Evolutionary conservation across 2,113 vertebrate species (phyloP).

Genomic region (Mormoops blainvillei): DNA sequence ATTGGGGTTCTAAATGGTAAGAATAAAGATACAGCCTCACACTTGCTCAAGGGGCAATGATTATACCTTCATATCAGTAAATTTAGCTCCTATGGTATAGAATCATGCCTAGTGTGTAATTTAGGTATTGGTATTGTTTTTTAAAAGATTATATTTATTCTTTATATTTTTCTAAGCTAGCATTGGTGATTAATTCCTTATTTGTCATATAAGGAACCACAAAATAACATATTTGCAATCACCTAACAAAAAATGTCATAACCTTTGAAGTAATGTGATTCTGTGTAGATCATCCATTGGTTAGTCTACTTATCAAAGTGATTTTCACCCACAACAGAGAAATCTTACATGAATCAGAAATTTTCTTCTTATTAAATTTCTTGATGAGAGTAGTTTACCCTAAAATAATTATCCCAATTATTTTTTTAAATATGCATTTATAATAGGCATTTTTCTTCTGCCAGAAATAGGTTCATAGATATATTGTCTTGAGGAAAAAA

Average conservation of each 20-base stretch:
- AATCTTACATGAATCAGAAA: slow-evolving; percentile 14
- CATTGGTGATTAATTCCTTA: background rate
- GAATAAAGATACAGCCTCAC: background rate
- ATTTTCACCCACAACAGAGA: background rate
- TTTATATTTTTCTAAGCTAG: background rate
- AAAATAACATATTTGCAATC: background rate
- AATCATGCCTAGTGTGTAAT: background rate
- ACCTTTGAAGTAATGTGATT: background rate
- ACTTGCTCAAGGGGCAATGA: background rate
- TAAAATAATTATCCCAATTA: slow-evolving; percentile 21
- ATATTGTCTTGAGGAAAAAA: background rate
- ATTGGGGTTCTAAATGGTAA: background rate
- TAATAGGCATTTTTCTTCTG: slow-evolving; percentile 25
- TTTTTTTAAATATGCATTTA: slow-evolving; percentile 24
- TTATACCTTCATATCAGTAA: background rate
- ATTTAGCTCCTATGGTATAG: too few relatives aligned
- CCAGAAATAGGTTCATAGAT: slow-evolving; percentile 23
- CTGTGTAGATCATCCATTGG: background rate
- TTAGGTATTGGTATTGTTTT: background rate
- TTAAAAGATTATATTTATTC: background rate
- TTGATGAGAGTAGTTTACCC: background rate
- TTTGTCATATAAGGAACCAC: background rate
- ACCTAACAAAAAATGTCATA: background rate
- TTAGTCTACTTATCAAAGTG: background rate
- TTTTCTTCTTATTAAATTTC: background rate